A percentile compares a stretch with the other conserved stretches of the same genome.
phyloP scores from a whole-genome alignment of 2,888 invertebrate species.

The Rhorus exstirpatorius region DNA sequence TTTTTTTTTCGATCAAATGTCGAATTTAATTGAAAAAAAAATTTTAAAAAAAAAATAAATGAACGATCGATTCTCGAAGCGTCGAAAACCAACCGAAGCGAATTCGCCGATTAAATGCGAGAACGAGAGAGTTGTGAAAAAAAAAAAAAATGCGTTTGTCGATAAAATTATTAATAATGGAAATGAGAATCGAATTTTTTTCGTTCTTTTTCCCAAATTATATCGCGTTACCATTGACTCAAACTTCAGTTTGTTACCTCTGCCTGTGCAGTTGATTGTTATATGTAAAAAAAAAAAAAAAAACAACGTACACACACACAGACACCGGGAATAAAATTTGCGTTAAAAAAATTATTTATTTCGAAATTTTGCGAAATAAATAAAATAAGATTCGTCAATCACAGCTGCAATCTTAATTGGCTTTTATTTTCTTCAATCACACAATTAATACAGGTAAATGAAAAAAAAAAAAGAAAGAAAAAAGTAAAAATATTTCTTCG shows the following conservation, averaged over 20 bases:
- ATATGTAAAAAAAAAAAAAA: constrained; percentile 49
- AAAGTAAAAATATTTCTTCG: too few species aligned
- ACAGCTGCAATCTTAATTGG: too few species aligned
- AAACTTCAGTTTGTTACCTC: constrained; percentile 71
- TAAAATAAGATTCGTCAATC: too few species aligned
- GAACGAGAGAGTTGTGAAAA: too few species aligned
- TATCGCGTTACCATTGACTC: constrained; percentile 45
- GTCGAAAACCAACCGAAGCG: background rate
- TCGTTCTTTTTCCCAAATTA: constrained; percentile 19
- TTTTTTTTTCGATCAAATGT: too few species aligned
- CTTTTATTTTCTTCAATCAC: too few species aligned
- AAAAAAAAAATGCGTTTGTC: constrained; percentile 30
- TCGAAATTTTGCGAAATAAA: background rate
- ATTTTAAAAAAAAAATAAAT: constrained; percentile 12
- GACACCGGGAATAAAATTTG: constrained; percentile 6
- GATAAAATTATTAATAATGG: constrained; percentile 41
- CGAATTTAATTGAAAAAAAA: constrained; percentile 13
- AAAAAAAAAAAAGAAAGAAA: too few species aligned
- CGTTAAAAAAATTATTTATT: background rate
- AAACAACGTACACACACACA: background rate
- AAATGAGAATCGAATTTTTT: constrained; percentile 25
- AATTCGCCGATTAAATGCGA: constrained; percentile 2
- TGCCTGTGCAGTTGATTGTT: constrained; percentile 75
- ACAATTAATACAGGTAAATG: too few species aligned
- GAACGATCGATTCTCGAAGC: background rate